These are phyloP conservation scores for Drosophila anomelani DNA, from an alignment of 2,888 invertebrate genomes.

Conservation along the genomic window DNA sequence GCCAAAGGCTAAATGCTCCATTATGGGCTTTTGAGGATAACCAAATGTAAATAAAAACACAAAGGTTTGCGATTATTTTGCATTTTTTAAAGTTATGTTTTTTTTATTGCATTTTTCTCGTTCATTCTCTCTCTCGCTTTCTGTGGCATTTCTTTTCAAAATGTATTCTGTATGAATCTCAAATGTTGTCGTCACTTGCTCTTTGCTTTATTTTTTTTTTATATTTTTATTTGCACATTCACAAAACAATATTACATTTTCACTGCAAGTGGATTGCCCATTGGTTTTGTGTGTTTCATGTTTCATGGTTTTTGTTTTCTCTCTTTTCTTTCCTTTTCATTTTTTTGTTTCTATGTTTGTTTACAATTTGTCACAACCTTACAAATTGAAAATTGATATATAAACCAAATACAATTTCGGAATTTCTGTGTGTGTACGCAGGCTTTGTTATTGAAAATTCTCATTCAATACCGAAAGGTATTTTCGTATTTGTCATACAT, in stretches of 20 bases:
- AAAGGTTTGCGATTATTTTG: conserved; percentile 52
- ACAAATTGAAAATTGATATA: conserved; percentile 85
- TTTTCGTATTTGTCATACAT: conserved; percentile 18
- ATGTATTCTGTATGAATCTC: conserved; percentile 68
- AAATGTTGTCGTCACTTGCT: conserved; percentile 66
- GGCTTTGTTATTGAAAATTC: conserved; percentile 55
- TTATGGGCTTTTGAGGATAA: background rate
- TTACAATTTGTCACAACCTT: conserved; percentile 85
- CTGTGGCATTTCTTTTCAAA: conserved; percentile 39
- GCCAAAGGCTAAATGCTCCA: conserved; percentile 9
- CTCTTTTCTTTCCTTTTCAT: conserved; percentile 68
- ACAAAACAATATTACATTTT: conserved; percentile 77
- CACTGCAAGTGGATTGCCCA: conserved; percentile 68
- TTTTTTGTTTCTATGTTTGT: conserved; percentile 78
- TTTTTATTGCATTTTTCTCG: conserved; percentile 73
- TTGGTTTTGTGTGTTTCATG: conserved; percentile 48
- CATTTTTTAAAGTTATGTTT: conserved; percentile 78
- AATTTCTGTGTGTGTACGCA: conserved; percentile 43
- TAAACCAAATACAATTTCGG: conserved; percentile 72
- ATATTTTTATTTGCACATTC: conserved; percentile 61
- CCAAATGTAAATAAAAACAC: conserved; percentile 37
- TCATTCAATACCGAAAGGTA: conserved; percentile 34
- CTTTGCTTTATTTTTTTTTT: conserved; percentile 35
- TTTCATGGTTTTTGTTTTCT: conserved; percentile 53
- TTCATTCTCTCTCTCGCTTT: conserved; percentile 42